Conservation (phyloP, 2,888 invertebrate genomes). For the Teleogryllus oceanicus region DNA sequence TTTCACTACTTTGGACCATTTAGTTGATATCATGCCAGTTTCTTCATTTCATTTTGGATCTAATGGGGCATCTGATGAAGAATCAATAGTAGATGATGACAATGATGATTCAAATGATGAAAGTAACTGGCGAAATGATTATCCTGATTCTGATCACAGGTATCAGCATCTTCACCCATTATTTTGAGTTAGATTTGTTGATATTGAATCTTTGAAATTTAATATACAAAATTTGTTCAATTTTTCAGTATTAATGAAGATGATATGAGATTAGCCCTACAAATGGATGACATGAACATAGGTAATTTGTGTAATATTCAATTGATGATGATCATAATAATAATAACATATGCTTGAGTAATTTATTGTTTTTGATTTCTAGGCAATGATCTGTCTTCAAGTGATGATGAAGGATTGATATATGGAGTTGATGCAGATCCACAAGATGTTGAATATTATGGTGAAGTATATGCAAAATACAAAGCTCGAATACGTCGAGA, state of each 20-base stretch:
- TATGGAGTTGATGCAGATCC: conserved; percentile 45
- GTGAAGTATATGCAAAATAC: conserved; percentile 64
- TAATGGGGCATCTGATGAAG: conserved; percentile 44
- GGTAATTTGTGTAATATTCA: conserved; percentile 37
- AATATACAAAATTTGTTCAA: background rate
- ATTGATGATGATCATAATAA: too few relatives aligned
- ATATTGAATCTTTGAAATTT: too few relatives aligned
- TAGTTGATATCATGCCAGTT: conserved; percentile 45
- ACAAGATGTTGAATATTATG: conserved; percentile 58
- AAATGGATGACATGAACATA: conserved; percentile 44
- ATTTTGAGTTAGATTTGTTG: too few relatives aligned
- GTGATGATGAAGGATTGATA: conserved; percentile 47
- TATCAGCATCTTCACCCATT: conserved; percentile 36
- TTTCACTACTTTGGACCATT: conserved; percentile 49
- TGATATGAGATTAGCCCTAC: conserved; percentile 60
- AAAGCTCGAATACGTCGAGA: conserved; percentile 53
- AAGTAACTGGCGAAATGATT: conserved; percentile 72
- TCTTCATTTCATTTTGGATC: conserved; percentile 38
- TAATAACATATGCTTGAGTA: background rate
- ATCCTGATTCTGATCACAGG: conserved; percentile 66
- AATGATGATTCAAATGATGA: conserved; percentile 75
- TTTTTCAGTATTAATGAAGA: conserved; percentile 55
- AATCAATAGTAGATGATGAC: conserved; percentile 43
- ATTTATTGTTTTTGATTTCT: conserved; percentile 38
- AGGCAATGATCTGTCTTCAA: conserved; percentile 46